Percentiles rank a stretch among this genome's conserved stretches.
These are phyloP conservation scores for Muschampia plurimacula DNA, from an alignment of 2,888 invertebrate genomes.

Conservation along the genomic window DNA sequence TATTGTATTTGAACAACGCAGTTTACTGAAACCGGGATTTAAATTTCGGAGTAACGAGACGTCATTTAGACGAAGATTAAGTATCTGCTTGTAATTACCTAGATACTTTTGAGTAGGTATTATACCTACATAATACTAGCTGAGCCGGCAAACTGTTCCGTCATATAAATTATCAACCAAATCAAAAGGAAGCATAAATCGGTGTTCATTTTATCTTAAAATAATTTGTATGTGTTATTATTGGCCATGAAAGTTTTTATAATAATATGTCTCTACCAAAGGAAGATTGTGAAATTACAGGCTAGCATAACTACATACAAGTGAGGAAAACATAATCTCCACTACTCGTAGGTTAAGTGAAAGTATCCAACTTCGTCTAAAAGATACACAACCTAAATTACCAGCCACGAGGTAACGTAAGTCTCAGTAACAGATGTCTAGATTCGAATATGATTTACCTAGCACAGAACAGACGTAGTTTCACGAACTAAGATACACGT, in stretches of 20 bases:
- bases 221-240: too few relatives aligned
- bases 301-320: too few relatives aligned
- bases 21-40: conserved; percentile 13
- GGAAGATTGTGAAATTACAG: too few relatives aligned
- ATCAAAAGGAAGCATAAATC: too few relatives aligned
- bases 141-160: too few relatives aligned
- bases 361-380: neutral
- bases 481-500: conserved; percentile 18
- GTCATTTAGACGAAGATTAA: conserved; percentile 4
- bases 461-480: conserved; percentile 14
- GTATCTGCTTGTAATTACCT: neutral
- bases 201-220: too few relatives aligned
- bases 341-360: neutral
- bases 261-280: too few relatives aligned
- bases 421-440: neutral
- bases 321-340: too few relatives aligned
- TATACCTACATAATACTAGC: too few relatives aligned
- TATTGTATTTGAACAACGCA: conserved; percentile 7
- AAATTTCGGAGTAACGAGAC: neutral
- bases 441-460: conserved; percentile 7
- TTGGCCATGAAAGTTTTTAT: too few relatives aligned
- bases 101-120: too few relatives aligned
- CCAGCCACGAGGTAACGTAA: neutral
- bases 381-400: neutral
- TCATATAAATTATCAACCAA: too few relatives aligned